phyloP scores from a whole-genome alignment of 2,888 invertebrate species.

The Drosophila mimica region DNA sequence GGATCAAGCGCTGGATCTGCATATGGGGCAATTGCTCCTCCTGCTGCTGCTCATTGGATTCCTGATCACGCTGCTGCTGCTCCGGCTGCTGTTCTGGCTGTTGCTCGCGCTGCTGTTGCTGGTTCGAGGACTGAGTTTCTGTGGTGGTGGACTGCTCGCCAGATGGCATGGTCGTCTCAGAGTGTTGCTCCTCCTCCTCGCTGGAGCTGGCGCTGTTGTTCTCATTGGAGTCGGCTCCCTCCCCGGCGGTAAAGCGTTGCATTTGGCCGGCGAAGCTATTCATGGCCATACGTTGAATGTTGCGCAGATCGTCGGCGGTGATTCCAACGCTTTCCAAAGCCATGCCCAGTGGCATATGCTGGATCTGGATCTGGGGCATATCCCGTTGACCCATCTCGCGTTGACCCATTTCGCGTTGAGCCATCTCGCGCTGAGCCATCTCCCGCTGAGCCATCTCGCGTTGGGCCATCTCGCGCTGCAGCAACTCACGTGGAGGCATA shows the following conservation, averaged over 20 bases:
- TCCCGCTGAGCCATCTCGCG: conserved; percentile 54
- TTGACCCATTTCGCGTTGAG: conserved; percentile 60
- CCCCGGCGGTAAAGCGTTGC: conserved; percentile 82
- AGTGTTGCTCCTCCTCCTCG: conserved; percentile 75
- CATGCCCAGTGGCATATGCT: conserved; percentile 83
- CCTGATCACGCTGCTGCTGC: conserved; percentile 65
- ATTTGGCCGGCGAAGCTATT: conserved; percentile 84
- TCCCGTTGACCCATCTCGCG: conserved; percentile 54
- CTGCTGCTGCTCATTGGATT: conserved; percentile 71
- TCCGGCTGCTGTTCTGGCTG: conserved; percentile 36
- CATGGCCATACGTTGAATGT: conserved; percentile 85
- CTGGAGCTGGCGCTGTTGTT: conserved; percentile 71
- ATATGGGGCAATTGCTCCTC: conserved; percentile 82
- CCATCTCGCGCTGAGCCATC: conserved; percentile 73
- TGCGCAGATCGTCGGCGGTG: conserved; percentile 84
- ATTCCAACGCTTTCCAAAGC: conserved; percentile 85
- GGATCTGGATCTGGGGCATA: conserved; percentile 80
- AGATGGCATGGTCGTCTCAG: conserved; percentile 43
- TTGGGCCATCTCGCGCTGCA: conserved; percentile 35
- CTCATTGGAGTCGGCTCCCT: conserved; percentile 78
- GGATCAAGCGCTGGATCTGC: conserved; percentile 80
- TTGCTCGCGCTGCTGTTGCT: conserved; percentile 33
- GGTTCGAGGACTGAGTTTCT: conserved; percentile 48
- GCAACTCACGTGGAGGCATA: conserved; percentile 37
- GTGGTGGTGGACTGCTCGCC: conserved; percentile 59